phyloP scores from a whole-genome alignment of 2,797 vertebrate genomes.

The Fistularia commersonii region DNA sequence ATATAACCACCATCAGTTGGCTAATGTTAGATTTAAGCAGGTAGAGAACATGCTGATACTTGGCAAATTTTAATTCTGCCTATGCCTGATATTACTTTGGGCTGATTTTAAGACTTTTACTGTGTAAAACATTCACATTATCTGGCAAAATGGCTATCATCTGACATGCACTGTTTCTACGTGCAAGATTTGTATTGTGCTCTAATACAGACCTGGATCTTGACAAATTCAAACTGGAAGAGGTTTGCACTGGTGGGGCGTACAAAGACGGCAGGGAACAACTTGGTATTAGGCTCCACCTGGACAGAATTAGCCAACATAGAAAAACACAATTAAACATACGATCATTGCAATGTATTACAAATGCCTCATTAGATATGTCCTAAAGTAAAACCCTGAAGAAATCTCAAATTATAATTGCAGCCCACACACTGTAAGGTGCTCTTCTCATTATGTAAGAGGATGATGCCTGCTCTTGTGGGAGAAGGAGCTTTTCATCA shows the following conservation, averaged over 20 bases:
- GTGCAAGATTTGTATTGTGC: no score
- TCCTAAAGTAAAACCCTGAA: background rate
- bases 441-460: background rate
- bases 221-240: constrained; percentile 96
- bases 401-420: background rate
- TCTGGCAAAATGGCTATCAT: no score
- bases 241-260: constrained; percentile 90
- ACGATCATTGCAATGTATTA: no score
- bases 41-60: no score
- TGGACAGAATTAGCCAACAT: constrained; percentile 41
- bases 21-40: no score
- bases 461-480: background rate
- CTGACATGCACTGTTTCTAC: no score
- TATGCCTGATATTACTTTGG: no score
- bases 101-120: no score
- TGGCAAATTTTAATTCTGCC: no score
- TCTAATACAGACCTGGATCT: constrained; percentile 84
- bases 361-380: background rate
- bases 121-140: no score
- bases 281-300: constrained; percentile 96
- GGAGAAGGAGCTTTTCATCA: constrained; percentile 28
- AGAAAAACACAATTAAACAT: background rate
- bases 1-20: no score
- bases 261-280: constrained; percentile 95
- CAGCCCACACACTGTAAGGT: background rate